These are phyloP conservation scores for Sebastiscus tertius DNA, from an alignment of 2,797 vertebrate species.

Conservation along the genomic window DNA sequence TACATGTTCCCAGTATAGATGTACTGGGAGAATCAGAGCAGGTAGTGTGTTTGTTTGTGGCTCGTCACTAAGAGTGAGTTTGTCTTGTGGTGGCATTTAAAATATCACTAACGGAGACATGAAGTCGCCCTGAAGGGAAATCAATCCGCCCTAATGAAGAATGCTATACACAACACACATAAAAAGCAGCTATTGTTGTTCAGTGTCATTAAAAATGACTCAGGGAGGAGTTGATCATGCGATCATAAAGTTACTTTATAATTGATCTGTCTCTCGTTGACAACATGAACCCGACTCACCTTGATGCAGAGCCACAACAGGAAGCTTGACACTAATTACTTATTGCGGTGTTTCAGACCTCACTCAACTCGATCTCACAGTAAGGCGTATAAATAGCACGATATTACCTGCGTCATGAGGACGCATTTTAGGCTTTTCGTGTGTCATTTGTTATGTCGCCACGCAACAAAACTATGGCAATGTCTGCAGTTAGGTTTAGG, in stretches of 20 bases:
- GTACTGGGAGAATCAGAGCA: not conserved
- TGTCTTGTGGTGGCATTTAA: slow-evolving; percentile 8
- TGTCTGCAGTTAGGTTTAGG: too few relatives aligned
- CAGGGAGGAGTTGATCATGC: not conserved
- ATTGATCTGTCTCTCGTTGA: not conserved
- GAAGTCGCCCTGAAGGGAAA: slow-evolving; percentile 13
- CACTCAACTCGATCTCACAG: too few relatives aligned
- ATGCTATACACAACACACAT: not conserved
- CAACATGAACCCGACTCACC: not conserved
- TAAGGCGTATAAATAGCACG: too few relatives aligned
- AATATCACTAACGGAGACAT: slow-evolving; percentile 3
- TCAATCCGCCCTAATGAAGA: not conserved
- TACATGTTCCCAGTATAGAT: not conserved
- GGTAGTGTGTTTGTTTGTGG: not conserved
- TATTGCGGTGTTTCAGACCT: not conserved
- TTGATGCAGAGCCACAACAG: not conserved
- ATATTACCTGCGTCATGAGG: too few relatives aligned
- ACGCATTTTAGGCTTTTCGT: too few relatives aligned
- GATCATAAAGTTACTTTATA: not conserved
- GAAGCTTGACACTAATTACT: not conserved
- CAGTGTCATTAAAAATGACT: not conserved
- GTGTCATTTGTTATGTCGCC: too few relatives aligned
- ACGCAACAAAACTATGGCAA: too few relatives aligned
- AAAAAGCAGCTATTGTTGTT: not conserved
- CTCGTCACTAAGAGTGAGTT: slow-evolving; percentile 2